phyloP scores from a whole-genome alignment of 2,888 invertebrate genomes.

The Parascotia fuliginaria region DNA sequence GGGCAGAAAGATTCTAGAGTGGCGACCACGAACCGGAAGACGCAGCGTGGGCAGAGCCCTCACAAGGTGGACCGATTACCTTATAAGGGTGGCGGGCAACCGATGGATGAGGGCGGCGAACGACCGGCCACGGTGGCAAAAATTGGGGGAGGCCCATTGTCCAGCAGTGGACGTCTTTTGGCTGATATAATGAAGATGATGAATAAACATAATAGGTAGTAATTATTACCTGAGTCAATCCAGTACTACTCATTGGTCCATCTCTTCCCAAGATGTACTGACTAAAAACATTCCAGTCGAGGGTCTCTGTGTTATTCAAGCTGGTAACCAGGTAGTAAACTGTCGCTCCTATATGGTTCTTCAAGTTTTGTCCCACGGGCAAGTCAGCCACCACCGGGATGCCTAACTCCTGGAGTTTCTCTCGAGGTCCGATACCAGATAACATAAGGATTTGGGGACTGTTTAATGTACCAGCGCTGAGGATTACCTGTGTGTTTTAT shows the following conservation, averaged over 20 bases:
- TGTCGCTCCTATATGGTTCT: slow-evolving; percentile 87
- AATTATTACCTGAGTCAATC: slow-evolving; percentile 87
- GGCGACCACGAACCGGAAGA: too few species aligned
- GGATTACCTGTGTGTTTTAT: slow-evolving; percentile 85
- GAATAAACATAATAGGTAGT: too few species aligned
- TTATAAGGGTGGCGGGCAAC: too few species aligned
- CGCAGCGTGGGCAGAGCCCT: too few species aligned
- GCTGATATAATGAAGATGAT: too few species aligned
- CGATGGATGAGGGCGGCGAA: too few species aligned
- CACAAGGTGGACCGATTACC: too few species aligned
- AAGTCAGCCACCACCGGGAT: slow-evolving; percentile 86
- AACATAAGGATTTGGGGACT: slow-evolving; percentile 87
- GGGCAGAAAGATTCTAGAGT: too few species aligned
- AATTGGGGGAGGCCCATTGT: too few species aligned
- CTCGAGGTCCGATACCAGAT: slow-evolving; percentile 87
- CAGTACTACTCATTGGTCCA: slow-evolving; percentile 87
- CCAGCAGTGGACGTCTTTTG: too few species aligned
- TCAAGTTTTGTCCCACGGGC: slow-evolving; percentile 87
- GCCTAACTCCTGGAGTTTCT: slow-evolving; percentile 76
- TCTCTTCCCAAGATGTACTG: slow-evolving; percentile 83
- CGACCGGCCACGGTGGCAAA: too few species aligned
- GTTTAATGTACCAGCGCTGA: slow-evolving; percentile 87
- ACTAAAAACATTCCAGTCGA: slow-evolving; percentile 85
- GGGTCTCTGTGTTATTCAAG: slow-evolving; percentile 72
- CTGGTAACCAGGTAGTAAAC: slow-evolving; percentile 77